Conservation (phyloP, 1,140 invertebrate genomes). For the Patella vulgata region DNA sequence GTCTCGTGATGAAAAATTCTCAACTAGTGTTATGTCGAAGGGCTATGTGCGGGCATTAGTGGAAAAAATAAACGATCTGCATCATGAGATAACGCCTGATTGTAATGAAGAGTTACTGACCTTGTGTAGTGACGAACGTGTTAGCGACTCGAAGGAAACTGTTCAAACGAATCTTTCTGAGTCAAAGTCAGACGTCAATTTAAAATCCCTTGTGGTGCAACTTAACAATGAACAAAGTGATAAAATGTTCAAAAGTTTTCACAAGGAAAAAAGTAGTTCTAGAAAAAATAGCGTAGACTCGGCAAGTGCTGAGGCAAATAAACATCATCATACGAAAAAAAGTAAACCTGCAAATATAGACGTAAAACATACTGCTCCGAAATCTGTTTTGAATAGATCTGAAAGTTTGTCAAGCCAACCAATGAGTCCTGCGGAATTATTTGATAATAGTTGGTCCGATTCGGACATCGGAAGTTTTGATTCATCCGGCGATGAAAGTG, state of each 20-base stretch:
- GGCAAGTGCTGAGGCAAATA: constrained; percentile 6
- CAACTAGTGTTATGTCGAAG: constrained; percentile 41
- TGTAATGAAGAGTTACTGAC: constrained; percentile 4
- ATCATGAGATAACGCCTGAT: constrained; percentile 5
- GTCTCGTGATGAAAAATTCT: constrained; percentile 35
- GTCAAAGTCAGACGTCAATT: constrained; percentile 5
- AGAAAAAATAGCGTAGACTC: constrained; percentile 20
- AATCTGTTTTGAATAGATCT: constrained; percentile 1
- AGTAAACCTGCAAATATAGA: constrained; percentile 6
- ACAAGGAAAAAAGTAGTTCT: constrained; percentile 1
- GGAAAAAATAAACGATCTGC: constrained; percentile 39
- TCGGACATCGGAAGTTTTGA: constrained; percentile 38
- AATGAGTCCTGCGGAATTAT: constrained; percentile 43
- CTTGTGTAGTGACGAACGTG: neutral
- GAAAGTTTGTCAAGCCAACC: constrained; percentile 3
- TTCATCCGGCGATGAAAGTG: constrained; percentile 34
- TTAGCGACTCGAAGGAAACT: constrained; percentile 1
- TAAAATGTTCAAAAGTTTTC: constrained; percentile 5
- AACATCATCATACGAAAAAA: constrained; percentile 9
- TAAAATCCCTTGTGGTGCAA: neutral
- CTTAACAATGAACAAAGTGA: constrained; percentile 1
- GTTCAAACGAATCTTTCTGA: neutral
- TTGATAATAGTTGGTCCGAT: constrained; percentile 54
- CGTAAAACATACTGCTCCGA: neutral
- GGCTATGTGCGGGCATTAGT: constrained; percentile 51